Base-by-base conservation (phyloP, 2,797 vertebrate genomes). In the Natrix natrix region DNA sequence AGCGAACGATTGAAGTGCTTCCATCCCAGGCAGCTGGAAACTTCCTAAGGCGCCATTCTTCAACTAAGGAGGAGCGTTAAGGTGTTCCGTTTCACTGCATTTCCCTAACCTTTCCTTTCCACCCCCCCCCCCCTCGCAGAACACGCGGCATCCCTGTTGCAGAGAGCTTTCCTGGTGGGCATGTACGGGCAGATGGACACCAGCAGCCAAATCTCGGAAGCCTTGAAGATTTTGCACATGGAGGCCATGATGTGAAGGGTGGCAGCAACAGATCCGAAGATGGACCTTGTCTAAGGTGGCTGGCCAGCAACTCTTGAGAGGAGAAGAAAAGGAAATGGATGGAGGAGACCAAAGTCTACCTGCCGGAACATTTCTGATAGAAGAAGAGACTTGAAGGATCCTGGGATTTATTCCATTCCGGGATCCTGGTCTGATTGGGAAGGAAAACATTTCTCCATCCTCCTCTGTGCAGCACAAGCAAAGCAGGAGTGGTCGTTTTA, bases 131-230 rank as follows among this genome's bases (percentile, higher is more conserved):
- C 14, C 86, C 5, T 22, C 1, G 0, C 97, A 99, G 99, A 99
- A 93, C 99, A 99, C 0, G 99, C 99, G 0, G 98, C 99, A 2
- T 98, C 99, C 94, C 93, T 99, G 93, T 98, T 99, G 91, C 99
- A 99, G 97, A 98, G 99, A 59, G 99, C 99, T 0, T 99, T 99
- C 97, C 97, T 99, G 91, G 99, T 99, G 92, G 99, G 99, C 1
- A 99, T 99, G 98, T 99, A 99, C 0, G 98, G 99, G 92, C 99
- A 99, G 97, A 98, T 99, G 0, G 99, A 99, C 98, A 99, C 99
- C 97, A 99, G 99, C 90, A 98, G 99, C n/a, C 98, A 99, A 97
- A 99, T 99, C 93, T 98, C 99, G 0, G 99, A 99, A 95, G 99
- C 99, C 28, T 98, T 99, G 98, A 99, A 99, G 96, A 98, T 99